Evolutionary conservation across 2,113 vertebrate species (phyloP).

Genomic region (Bubo bubo): DNA sequence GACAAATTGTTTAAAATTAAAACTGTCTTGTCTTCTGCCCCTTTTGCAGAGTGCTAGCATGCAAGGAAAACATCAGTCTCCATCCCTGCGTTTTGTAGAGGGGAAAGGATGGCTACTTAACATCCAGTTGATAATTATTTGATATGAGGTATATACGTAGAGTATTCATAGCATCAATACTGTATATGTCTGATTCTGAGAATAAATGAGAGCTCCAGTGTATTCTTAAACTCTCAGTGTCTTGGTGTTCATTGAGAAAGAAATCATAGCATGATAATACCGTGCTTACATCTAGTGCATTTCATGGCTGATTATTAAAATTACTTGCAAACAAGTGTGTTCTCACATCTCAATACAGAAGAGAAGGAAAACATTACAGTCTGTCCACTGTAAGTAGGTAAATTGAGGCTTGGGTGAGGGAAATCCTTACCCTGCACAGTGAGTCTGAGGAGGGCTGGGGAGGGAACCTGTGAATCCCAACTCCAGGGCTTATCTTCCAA

Average conservation of each 20-base stretch:
- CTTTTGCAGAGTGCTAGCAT: not conserved
- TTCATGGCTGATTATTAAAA: slow-evolving; percentile 38
- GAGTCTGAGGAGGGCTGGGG: not conserved
- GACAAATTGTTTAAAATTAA: not conserved
- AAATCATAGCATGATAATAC: not conserved
- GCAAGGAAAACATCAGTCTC: not conserved
- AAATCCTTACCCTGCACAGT: not conserved
- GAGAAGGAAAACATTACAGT: not conserved
- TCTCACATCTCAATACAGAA: not conserved
- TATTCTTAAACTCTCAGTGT: not conserved
- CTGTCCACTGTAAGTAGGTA: not conserved
- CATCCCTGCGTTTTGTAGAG: not conserved
- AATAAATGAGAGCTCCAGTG: not conserved
- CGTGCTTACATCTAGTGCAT: not conserved
- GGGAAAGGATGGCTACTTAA: not conserved
- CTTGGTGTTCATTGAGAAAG: not conserved
- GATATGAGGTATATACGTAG: not conserved
- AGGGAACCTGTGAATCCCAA: not conserved
- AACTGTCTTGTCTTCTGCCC: not conserved
- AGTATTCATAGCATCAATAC: not conserved
- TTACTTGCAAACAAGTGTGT: not conserved
- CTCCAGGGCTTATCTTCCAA: not conserved
- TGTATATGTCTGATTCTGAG: not conserved
- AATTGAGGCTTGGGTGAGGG: not conserved
- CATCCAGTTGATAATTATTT: not conserved